phyloP scores from a whole-genome alignment of 1,140 invertebrate species.

The Colletes gigas region DNA sequence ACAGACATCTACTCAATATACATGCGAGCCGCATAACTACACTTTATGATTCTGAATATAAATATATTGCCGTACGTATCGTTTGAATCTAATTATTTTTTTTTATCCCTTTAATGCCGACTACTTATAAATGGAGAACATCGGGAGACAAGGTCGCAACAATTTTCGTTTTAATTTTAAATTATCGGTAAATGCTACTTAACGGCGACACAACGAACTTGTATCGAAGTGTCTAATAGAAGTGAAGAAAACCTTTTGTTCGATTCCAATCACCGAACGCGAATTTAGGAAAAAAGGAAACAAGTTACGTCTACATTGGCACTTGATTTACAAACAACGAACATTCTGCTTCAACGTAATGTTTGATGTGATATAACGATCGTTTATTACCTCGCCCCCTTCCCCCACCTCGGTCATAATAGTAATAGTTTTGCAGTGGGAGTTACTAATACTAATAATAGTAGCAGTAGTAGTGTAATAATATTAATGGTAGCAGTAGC shows the following conservation, averaged over 20 bases:
- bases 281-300: constrained; percentile 15
- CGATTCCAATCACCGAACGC: not conserved
- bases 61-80: constrained; percentile 68
- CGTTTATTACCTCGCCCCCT: constrained; percentile 47
- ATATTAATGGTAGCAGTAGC: constrained; percentile 59
- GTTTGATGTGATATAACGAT: not conserved
- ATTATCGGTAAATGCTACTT: too few species aligned
- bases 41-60: constrained; percentile 69
- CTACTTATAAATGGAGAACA: constrained; percentile 55
- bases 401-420: constrained; percentile 47
- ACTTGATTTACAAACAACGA: constrained; percentile 21
- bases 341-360: constrained; percentile 3
- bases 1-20: constrained; percentile 67
- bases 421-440: constrained; percentile 60
- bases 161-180: not conserved
- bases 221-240: not conserved
- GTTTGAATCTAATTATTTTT: constrained; percentile 58
- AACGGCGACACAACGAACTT: not conserved
- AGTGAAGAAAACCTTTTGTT: not conserved
- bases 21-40: constrained; percentile 58
- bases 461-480: constrained; percentile 61
- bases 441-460: constrained; percentile 58
- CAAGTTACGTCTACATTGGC: constrained; percentile 32
- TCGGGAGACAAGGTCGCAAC: constrained; percentile 53
- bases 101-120: constrained; percentile 55